These are phyloP conservation scores for Archaeoteleia sp. DNA, from an alignment of 2,888 invertebrate species.

Conservation along the genomic window DNA sequence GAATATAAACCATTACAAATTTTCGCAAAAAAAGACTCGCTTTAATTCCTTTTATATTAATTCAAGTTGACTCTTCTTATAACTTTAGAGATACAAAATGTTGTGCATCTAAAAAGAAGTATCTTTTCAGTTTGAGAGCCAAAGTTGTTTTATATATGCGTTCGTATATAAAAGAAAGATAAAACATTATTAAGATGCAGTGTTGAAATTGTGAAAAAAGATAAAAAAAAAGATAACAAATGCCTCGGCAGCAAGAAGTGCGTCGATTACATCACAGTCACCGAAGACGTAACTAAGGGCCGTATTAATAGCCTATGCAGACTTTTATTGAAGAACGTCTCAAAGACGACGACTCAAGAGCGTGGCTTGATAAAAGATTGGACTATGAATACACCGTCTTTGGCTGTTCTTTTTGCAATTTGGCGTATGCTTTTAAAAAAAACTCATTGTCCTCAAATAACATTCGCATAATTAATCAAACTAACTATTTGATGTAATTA, in stretches of 20 bases:
- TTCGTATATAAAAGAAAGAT: neutral
- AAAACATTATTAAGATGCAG: slow-evolving; percentile 18
- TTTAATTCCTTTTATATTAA: no score
- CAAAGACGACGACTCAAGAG: slow-evolving; percentile 1
- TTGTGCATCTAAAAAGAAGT: no score
- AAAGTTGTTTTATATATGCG: no score
- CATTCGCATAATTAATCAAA: neutral
- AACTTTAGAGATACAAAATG: no score
- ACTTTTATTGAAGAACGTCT: slow-evolving; percentile 5
- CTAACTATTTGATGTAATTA: no score
- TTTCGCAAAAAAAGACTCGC: no score
- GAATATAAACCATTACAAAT: no score
- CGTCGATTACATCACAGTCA: slow-evolving; percentile 23
- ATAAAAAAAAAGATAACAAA: slow-evolving; percentile 8
- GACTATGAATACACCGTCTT: slow-evolving; percentile 7
- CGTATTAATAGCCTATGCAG: slow-evolving; percentile 8
- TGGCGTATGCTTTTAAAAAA: slow-evolving; percentile 1
- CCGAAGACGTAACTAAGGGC: slow-evolving; percentile 12
- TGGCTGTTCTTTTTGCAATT: slow-evolving; percentile 8
- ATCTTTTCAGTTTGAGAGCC: no score
- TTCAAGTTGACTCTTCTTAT: no score
- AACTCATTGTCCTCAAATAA: neutral
- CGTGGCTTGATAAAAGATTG: slow-evolving; percentile 9
- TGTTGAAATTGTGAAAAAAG: slow-evolving; percentile 11
- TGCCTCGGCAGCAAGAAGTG: slow-evolving; percentile 15